Percentiles rank a stretch among this genome's conserved stretches.
Conservation (phyloP, 2,888 invertebrate genomes). For the Opisthograptis luteolata region DNA sequence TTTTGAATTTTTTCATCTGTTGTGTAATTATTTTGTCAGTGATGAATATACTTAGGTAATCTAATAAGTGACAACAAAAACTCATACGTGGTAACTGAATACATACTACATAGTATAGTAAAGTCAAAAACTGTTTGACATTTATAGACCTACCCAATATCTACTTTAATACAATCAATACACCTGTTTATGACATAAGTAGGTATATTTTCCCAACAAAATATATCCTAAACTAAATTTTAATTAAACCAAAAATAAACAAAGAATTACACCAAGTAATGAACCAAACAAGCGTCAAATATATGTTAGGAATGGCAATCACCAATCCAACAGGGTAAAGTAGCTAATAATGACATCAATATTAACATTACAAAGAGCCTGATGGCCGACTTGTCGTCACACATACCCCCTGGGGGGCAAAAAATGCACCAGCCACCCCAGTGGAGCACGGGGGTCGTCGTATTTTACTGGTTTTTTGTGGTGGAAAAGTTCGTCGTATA, state of each 20-base stretch:
- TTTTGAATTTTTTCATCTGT: too few species aligned
- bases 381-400: constrained; percentile 32
- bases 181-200: too few species aligned
- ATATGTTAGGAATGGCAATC: constrained; percentile 16
- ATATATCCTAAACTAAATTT: background rate
- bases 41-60: too few species aligned
- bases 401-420: constrained; percentile 31
- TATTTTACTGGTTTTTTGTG: constrained; percentile 19
- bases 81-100: too few species aligned
- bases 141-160: too few species aligned
- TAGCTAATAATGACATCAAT: constrained; percentile 23
- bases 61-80: too few species aligned
- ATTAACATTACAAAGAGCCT: constrained; percentile 32
- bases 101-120: too few species aligned
- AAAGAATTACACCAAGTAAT: background rate
- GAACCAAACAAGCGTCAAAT: constrained; percentile 14
- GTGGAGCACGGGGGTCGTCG: constrained; percentile 25
- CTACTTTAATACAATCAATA: too few species aligned
- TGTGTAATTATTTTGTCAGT: too few species aligned
- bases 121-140: too few species aligned
- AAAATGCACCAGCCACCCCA: constrained; percentile 30
- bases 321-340: constrained; percentile 13
- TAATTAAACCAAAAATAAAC: background rate
- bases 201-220: background rate
- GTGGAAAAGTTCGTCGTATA: constrained; percentile 12